Conservation (phyloP, 2,797 vertebrate species). For the Babyrousa celebensis region DNA sequence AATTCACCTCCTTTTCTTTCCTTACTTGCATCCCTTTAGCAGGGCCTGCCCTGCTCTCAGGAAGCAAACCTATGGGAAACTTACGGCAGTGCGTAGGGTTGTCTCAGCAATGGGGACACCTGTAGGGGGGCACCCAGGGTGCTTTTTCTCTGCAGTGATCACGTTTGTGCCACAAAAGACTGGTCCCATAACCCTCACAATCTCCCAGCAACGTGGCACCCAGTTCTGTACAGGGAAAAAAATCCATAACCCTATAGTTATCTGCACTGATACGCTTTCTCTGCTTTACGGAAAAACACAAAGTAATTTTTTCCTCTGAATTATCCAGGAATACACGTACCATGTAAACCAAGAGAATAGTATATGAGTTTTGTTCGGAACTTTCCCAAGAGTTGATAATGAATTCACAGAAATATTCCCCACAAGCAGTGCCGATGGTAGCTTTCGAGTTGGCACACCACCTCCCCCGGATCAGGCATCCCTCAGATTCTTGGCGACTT, state of each 20-base stretch:
- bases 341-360: neutral
- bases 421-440: neutral
- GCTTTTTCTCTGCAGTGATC: neutral
- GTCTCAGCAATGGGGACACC: neutral
- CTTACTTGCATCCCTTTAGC: neutral
- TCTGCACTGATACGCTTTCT: neutral
- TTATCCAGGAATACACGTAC: neutral
- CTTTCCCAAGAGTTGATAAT: neutral
- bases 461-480: rapidly evolving
- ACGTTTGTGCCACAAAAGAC: neutral
- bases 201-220: neutral
- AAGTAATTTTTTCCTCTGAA: neutral
- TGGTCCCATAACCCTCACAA: neutral
- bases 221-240: neutral
- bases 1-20: neutral
- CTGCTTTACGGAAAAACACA: neutral
- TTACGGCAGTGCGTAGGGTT: neutral
- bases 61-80: neutral
- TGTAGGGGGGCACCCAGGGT: neutral
- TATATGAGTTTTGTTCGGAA: neutral
- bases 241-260: neutral
- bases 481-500: neutral
- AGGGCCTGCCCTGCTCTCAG: neutral
- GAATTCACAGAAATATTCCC: neutral
- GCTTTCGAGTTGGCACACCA: neutral